These are phyloP conservation scores for Psittacula derbiana DNA, from an alignment of 2,797 vertebrate species.

Conservation along the genomic window DNA sequence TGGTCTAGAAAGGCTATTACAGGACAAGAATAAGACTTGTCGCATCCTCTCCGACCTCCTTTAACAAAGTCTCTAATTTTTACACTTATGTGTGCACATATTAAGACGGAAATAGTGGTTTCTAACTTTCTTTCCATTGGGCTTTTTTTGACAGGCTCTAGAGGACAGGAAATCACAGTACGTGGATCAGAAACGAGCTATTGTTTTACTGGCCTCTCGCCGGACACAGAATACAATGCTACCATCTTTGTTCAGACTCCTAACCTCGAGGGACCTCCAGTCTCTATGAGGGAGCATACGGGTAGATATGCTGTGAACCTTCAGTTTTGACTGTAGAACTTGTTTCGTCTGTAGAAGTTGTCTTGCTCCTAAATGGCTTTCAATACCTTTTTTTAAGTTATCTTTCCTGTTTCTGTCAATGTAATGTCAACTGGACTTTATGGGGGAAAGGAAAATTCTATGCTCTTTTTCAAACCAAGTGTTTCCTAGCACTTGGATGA, in stretches of 20 bases:
- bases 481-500: not conserved
- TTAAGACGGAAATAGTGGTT: not conserved
- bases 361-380: not conserved
- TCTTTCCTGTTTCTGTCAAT: not conserved
- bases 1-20: not conserved
- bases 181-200: constrained; percentile 88
- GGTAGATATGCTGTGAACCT: constrained; percentile 73
- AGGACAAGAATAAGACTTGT: not conserved
- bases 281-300: constrained; percentile 84
- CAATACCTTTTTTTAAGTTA: not conserved
- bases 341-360: not conserved
- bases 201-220: constrained; percentile 91
- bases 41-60: not conserved
- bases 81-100: not conserved
- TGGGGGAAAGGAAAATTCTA: not conserved
- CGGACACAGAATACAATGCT: constrained; percentile 86
- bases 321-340: not conserved
- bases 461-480: not conserved
- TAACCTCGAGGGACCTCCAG: constrained; percentile 92
- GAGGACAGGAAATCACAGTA: constrained; percentile 94
- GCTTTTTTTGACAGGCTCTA: constrained; percentile 71
- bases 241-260: constrained; percentile 93
- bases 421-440: not conserved
- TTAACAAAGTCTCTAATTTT: not conserved
- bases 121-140: not conserved